Percentiles rank a stretch among this genome's conserved stretches.
These are phyloP conservation scores for Sorex fumeus DNA, from an alignment of 2,113 vertebrate species.

Conservation along the genomic window DNA sequence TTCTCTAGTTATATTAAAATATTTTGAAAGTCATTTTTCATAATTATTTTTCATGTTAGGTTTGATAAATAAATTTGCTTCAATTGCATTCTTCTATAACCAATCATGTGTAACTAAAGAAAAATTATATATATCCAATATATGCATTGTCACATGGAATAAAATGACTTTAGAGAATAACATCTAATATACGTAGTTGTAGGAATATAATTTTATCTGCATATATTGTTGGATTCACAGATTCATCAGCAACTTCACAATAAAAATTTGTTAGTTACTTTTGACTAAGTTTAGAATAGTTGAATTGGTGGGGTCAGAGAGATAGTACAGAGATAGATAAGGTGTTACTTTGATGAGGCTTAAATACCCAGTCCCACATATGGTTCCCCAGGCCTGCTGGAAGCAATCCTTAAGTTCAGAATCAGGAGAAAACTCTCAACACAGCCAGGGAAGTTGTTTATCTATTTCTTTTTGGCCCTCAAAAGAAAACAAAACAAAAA, in stretches of 20 bases:
- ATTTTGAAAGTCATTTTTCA: too few relatives aligned
- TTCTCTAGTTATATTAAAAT: not conserved
- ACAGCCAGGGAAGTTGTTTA: too few relatives aligned
- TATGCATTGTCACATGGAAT: not conserved
- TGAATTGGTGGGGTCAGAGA: too few relatives aligned
- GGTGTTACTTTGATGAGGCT: too few relatives aligned
- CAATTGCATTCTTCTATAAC: not conserved
- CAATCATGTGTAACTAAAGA: not conserved
- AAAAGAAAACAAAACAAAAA: too few relatives aligned
- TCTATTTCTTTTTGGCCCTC: not conserved
- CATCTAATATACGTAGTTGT: not conserved
- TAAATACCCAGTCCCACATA: too few relatives aligned
- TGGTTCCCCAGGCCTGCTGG: not conserved
- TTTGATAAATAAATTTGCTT: not conserved
- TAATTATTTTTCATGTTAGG: too few relatives aligned
- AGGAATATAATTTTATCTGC: not conserved
- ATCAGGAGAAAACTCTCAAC: too few relatives aligned
- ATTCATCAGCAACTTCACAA: not conserved
- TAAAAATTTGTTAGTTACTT: too few relatives aligned
- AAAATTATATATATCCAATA: not conserved
- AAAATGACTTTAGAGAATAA: not conserved
- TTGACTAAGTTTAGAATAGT: too few relatives aligned
- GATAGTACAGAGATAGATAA: too few relatives aligned
- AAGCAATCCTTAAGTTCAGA: too few relatives aligned
- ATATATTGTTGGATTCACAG: not conserved